Base-by-base conservation (phyloP, 2,113 vertebrate species). In the Verasper variegatus region DNA sequence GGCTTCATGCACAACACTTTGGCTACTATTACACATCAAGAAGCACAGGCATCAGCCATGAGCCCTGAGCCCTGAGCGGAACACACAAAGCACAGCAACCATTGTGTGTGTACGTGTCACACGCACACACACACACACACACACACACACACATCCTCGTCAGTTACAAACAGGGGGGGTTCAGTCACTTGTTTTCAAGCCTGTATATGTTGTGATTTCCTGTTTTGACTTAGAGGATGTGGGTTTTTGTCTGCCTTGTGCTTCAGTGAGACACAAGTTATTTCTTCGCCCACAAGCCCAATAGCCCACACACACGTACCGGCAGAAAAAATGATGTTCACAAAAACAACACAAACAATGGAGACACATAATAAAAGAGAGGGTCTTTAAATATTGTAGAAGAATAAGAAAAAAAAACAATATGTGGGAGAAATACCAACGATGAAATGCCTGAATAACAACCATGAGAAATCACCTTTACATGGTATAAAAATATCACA, bases 161-260 rank as follows among this genome's bases (percentile, higher is more conserved):
- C 81, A 71, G 82, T 77, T 76, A 71, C 66, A 67, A 81, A 85
- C 64, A 31, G 79, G 75, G 47, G 82, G 84, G 83, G 51, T 82
- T 88, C 85, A 90, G 89, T 86, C 90, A 91, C 73, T 47, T 62
- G 66, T 78, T 71, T 77, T 79, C 74, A 80, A 68, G 80, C 65
- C 68, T 71, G 31, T 76, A 68, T 74, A 51, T 51, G 68, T 74
- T 55, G 59, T 54, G 64, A 54, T 82, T 91, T 90, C 88, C 88
- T 91, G 89, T 90, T 90, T 88, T 86, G 77, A 76, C 77, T 85
- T 31, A 73, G 61, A 91, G 88, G 90, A 90, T 92, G 92, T 93
- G 91, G 90, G 92, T 81, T 82, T 35, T 84, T 87, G 68, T 86
- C 83, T 88, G 82, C 86, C 54, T 72, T 63, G 73, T 60, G 51